Base-by-base conservation (phyloP, 2,113 vertebrate genomes). In the Holacanthus passer region DNA sequence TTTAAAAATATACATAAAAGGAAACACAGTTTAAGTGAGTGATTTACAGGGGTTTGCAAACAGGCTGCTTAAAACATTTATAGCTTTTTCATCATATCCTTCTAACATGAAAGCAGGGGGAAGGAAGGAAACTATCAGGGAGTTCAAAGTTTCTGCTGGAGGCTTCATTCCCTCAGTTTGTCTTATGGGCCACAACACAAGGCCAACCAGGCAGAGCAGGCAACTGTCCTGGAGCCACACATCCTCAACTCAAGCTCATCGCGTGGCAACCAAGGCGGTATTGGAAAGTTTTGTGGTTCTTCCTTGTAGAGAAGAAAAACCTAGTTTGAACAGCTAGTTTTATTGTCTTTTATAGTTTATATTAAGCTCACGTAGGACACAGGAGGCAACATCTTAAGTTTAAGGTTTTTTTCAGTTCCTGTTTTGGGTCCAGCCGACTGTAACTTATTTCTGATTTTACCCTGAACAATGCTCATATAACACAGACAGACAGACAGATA, bases 61-160 rank as follows among this genome's bases (percentile, higher is more conserved):
- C 19, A 77, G 0, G 32, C 17, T 29, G 24, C 73, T 76, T 35
- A 64, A 86, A 89, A 87, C 35, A 78, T n/a, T 35, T 87, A 32
- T 75, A 58, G 37, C 48, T 37, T 50, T 77, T 56, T 71, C 59
- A 45, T 73, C 37, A 27, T 41, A 41, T 43, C 59, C 48, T 43
- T 66, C 32, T 13, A 20, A 89, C 70, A 70, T 83, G 58, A 89
- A 79, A 79, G 85, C 41, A 55, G 12, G 2, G 71, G 73, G 73
- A 48, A 77, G 84, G 87, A 89, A 89, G 89, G 85, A 88, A 83
- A n/a, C 76, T 72, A 75, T 77, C 39, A 32, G 6, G 13, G 17
- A 74, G 66, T 67, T 82, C 81, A 80, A 77, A 63, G 87, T 0
- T n/a, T 75, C 60, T 72, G n/a, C 5, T 17, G 62, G 29, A 0